phyloP scores from a whole-genome alignment of 30 jellyfish, hydroid and myxozoan genomes.

The Cassiopea xamachana region DNA sequence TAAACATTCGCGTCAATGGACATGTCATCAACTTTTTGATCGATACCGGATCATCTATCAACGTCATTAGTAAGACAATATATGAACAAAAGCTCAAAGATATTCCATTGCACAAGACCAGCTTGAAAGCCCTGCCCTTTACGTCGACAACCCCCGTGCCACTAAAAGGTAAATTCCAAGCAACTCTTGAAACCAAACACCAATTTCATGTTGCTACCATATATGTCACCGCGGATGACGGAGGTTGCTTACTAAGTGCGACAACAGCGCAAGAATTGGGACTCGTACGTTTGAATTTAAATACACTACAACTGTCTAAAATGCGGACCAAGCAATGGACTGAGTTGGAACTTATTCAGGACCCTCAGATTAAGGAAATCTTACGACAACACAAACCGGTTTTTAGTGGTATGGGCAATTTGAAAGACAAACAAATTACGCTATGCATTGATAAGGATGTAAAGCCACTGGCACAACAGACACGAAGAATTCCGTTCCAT shows the following conservation, averaged over 20 bases:
- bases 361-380: slow-evolving; percentile 22
- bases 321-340: slow-evolving; percentile 14
- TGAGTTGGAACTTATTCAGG: slow-evolving; percentile 14
- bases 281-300: slow-evolving; percentile 7
- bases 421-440: slow-evolving; percentile 21
- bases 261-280: slow-evolving; percentile 48
- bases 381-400: not conserved
- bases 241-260: slow-evolving; percentile 58
- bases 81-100: slow-evolving; percentile 21
- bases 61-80: slow-evolving; percentile 18
- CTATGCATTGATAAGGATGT: slow-evolving; percentile 18
- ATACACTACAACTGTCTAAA: slow-evolving; percentile 1
- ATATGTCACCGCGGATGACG: slow-evolving; percentile 53
- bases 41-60: slow-evolving; percentile 68
- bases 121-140: slow-evolving; percentile 29
- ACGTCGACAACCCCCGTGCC: slow-evolving; percentile 26
- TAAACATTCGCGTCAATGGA: slow-evolving; percentile 31
- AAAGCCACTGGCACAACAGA: slow-evolving; percentile 56
- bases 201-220: slow-evolving; percentile 29
- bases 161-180: slow-evolving; percentile 33
- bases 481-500: slow-evolving; percentile 47
- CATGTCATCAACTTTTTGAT: slow-evolving; percentile 11
- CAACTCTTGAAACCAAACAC: slow-evolving; percentile 28
- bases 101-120: slow-evolving; percentile 27
- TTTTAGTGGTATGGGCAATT: slow-evolving; percentile 41